A percentile compares a stretch with the other conserved stretches of the same genome.
Evolutionary conservation across 2,888 invertebrate genomes (phyloP).

Genomic region (Pocota personata): DNA sequence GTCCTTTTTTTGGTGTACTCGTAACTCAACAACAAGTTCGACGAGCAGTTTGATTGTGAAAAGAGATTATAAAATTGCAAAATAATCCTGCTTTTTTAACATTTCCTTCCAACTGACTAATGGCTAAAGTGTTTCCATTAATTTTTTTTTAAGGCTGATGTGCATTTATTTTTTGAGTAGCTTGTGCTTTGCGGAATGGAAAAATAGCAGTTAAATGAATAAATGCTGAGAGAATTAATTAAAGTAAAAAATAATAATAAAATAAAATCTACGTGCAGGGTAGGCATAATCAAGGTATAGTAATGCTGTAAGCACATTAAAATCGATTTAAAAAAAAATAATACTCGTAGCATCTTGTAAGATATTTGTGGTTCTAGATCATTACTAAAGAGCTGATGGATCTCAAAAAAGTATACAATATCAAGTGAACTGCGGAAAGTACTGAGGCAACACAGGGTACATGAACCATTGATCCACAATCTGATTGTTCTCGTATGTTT

Average conservation of each 20-base stretch:
- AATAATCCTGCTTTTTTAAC: background rate
- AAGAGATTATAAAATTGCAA: background rate
- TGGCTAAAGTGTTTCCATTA: background rate
- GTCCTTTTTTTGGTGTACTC: background rate
- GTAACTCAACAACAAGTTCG: conserved; percentile 1
- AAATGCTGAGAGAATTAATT: background rate
- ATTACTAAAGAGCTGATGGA: too few species aligned
- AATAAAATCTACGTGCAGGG: too few species aligned
- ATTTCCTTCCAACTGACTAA: background rate
- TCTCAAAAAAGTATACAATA: too few species aligned
- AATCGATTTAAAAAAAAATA: too few species aligned
- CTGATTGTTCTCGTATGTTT: too few species aligned
- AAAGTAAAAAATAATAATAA: background rate
- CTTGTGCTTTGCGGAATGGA: background rate
- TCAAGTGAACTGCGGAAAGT: too few species aligned
- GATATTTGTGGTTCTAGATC: too few species aligned
- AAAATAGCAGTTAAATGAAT: background rate
- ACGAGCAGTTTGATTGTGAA: background rate
- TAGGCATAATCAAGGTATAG: too few species aligned
- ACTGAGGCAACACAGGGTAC: too few species aligned
- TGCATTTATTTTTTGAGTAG: background rate
- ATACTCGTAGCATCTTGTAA: too few species aligned
- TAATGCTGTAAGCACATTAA: too few species aligned
- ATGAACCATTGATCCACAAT: too few species aligned
- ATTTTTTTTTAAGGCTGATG: background rate